A percentile compares a stretch with the other conserved stretches of the same genome.
phyloP scores from a whole-genome alignment of 1,140 invertebrate genomes.

The Pachyrhynchus sulphureomaculatus region DNA sequence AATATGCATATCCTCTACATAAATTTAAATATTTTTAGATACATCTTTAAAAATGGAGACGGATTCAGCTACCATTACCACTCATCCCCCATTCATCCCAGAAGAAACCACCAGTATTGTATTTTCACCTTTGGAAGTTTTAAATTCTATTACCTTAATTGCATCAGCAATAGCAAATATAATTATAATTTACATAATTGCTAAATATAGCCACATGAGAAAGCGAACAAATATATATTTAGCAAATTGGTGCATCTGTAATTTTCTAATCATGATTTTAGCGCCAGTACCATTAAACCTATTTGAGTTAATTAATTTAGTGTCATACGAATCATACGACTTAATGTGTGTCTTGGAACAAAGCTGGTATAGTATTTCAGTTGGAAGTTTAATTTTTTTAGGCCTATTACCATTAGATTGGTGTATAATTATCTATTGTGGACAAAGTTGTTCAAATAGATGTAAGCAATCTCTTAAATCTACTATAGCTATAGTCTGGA shows the following conservation, averaged over 20 bases:
- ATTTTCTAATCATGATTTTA: conserved; percentile 23
- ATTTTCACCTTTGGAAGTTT: conserved; percentile 9
- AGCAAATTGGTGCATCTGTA: conserved; percentile 35
- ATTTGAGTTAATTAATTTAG: conserved; percentile 18
- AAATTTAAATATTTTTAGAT: too few species aligned
- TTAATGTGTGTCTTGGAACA: conserved; percentile 26
- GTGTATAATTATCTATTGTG: conserved; percentile 21
- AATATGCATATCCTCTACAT: too few species aligned
- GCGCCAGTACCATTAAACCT: conserved; percentile 18
- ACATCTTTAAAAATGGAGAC: conserved; percentile 8
- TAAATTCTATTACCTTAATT: conserved; percentile 1
- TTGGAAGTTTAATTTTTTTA: conserved; percentile 35
- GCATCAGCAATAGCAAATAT: conserved; percentile 22
- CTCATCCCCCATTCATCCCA: conserved; percentile 20
- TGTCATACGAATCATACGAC: conserved; percentile 3
- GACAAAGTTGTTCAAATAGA: conserved; percentile 1
- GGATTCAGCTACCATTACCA: not conserved
- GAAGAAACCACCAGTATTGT: conserved; percentile 2
- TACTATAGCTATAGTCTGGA: conserved; percentile 24
- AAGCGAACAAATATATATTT: conserved; percentile 32
- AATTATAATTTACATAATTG: conserved; percentile 24
- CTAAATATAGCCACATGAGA: conserved; percentile 9
- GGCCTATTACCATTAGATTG: conserved; percentile 32
- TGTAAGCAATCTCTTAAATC: conserved; percentile 8
- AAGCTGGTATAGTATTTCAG: conserved; percentile 10